Percentiles rank a stretch among this genome's conserved stretches.
Conservation (phyloP, 2,797 vertebrate genomes). For the Platalea minor region DNA sequence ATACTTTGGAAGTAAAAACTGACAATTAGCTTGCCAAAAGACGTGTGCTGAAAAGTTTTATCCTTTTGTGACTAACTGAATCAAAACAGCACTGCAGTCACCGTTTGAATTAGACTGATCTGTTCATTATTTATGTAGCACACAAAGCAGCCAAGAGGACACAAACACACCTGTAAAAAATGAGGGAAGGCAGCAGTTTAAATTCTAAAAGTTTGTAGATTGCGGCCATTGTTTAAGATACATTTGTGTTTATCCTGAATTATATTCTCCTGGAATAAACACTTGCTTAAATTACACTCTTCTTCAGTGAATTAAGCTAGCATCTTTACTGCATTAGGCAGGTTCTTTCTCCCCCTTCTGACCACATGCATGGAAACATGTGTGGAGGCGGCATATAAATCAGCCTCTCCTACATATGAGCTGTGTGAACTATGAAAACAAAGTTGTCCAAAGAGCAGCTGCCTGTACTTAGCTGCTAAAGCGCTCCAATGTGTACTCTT, state of each 20-base stretch:
- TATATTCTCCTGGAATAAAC: conserved; percentile 28
- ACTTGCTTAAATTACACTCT: conserved; percentile 36
- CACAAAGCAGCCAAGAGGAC: neutral
- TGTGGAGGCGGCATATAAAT: conserved; percentile 18
- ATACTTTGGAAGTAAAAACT: neutral
- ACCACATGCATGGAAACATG: conserved; percentile 40
- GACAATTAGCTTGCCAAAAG: neutral
- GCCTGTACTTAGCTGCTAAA: conserved; percentile 54
- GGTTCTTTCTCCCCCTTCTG: conserved; percentile 51
- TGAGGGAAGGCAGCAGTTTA: neutral
- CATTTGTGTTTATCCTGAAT: conserved; percentile 18
- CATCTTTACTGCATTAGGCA: conserved; percentile 53
- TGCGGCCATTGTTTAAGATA: neutral
- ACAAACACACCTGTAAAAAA: conserved; percentile 36
- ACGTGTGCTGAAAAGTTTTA: neutral
- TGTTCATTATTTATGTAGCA: neutral
- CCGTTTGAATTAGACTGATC: neutral
- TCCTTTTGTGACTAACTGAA: conserved; percentile 11
- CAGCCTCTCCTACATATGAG: conserved; percentile 28
- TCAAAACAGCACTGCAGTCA: neutral
- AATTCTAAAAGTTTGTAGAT: neutral
- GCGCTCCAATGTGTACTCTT: conserved; percentile 34
- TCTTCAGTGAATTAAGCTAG: neutral
- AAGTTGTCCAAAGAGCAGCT: conserved; percentile 56
- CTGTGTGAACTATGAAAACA: conserved; percentile 54